A percentile compares a stretch with the other conserved stretches of the same genome.
These are phyloP conservation scores for Andrena cerasifolii DNA, from an alignment of 1,140 invertebrate genomes.

Conservation along the genomic window DNA sequence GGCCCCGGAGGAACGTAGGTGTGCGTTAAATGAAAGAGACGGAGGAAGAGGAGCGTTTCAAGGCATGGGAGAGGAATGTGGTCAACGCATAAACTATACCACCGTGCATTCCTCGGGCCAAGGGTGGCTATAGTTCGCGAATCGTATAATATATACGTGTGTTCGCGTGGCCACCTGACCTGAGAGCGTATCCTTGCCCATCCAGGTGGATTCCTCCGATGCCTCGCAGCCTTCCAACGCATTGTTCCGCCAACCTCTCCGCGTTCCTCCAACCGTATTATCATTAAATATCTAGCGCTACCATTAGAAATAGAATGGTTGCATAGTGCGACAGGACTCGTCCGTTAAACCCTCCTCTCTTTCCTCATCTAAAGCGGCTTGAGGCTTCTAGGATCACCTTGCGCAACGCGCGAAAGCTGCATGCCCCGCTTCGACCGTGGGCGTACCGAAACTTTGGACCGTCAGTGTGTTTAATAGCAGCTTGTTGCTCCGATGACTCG, in stretches of 20 bases:
- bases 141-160: conserved; percentile 59
- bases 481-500: not conserved
- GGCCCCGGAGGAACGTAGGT: conserved; percentile 63
- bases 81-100: conserved; percentile 81
- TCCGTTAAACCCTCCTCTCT: too few species aligned
- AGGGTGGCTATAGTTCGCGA: conserved; percentile 75
- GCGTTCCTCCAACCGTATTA: conserved; percentile 29
- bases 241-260: not conserved
- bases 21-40: conserved; percentile 74
- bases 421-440: too few species aligned
- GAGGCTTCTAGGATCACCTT: too few species aligned
- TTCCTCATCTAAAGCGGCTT: too few species aligned
- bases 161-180: conserved; percentile 38
- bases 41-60: conserved; percentile 74
- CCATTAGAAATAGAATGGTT: too few species aligned
- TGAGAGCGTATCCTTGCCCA: conserved; percentile 16
- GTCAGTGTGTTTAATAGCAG: not conserved
- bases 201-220: not conserved
- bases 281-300: too few species aligned
- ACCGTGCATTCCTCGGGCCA: conserved; percentile 75
- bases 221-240: not conserved
- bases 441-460: conserved; percentile 6
- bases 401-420: not conserved
- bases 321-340: too few species aligned
- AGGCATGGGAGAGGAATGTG: conserved; percentile 81